Evolutionary conservation across 92 coral and sea anemone genomes (phyloP), one percentile per base, ranked within the genome.

Genomic region (Umimayanthus kanabou): DNA sequence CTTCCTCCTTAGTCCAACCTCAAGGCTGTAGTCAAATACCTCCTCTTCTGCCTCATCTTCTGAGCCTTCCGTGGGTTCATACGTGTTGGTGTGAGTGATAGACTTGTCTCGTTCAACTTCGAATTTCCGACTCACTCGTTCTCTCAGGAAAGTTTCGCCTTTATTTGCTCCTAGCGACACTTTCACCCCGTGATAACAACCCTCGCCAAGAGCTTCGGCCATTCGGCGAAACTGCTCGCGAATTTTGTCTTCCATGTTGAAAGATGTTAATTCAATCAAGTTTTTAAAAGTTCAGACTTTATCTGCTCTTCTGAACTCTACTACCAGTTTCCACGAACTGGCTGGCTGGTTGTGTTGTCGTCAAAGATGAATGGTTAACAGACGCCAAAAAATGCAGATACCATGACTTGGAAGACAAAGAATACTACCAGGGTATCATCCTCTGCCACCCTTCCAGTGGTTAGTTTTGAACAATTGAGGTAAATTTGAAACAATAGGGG

Each of bases 191-290:
- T 83, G 42, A 70, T 83, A 83, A 45, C 77, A 83, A 47, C 87
- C 78, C 29, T 70, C 42, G 28, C 87, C 87, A 2, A 83, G 55
- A 43, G 67, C 67, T 1, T 70, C n/a, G 10, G 87, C 78, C 87
- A 83, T 70, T 28, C 87, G 87, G 76, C 26, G 76, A 69, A 83
- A 83, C 65, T 83, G 87, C 45, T 83, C 87, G 78, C 87, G 87
- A 42, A 83, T 33, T 83, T 45, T 83, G 22, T 49, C 87, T 43
- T 83, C 87, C 87, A 83, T 83, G 9, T 42, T 67, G 78, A 25
- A 6, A 22, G 14, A n/a, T 67, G 9, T 43, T 43, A 39, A 50
- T 13, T 50, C 57, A 50, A 13, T 20, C 3, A 67, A 26, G 66
- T 3, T 50, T 80, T 22, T 7, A 15, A 23, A 22, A 10, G 30